These are phyloP conservation scores for Meloidogyne exigua DNA, from an alignment of 1,140 invertebrate genomes.

Conservation along the genomic window DNA sequence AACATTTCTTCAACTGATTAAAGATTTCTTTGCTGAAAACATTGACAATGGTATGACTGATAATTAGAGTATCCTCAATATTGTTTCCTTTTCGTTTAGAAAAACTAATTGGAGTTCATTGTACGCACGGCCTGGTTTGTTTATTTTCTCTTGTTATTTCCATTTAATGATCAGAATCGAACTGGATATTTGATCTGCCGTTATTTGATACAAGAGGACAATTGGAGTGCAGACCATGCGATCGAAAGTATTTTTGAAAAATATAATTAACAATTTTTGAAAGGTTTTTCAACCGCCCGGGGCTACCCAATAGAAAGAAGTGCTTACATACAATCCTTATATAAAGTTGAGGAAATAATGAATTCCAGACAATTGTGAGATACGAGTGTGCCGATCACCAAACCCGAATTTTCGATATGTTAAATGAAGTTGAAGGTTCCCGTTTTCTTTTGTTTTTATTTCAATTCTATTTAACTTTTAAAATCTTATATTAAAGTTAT, in stretches of 20 bases:
- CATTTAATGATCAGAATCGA: conserved; percentile 69
- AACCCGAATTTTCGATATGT: too few relatives aligned
- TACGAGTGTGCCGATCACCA: too few relatives aligned
- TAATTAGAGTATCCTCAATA: not conserved
- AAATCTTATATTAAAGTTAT: too few relatives aligned
- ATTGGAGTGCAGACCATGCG: not conserved
- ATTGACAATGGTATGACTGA: conserved; percentile 1
- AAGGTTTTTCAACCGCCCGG: conserved; percentile 3
- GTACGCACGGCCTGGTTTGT: conserved; percentile 76
- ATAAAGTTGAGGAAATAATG: not conserved
- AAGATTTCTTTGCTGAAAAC: not conserved
- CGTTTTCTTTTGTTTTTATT: too few relatives aligned
- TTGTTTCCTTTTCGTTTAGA: not conserved
- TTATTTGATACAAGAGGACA: conserved; percentile 62
- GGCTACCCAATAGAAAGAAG: conserved; percentile 12
- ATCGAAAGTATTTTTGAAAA: not conserved
- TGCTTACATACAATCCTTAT: conserved; percentile 8
- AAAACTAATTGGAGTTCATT: conserved; percentile 78
- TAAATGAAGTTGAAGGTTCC: too few relatives aligned
- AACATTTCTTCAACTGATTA: conserved; percentile 29
- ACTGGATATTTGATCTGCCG: conserved; percentile 81
- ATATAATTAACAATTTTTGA: not conserved
- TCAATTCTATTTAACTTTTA: too few relatives aligned
- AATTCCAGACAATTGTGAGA: not conserved
- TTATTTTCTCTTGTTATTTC: not conserved